Evolutionary conservation across 2,888 invertebrate genomes (phyloP), one percentile per base, ranked within the genome.

Genomic region (Synergus laeviventris): DNA sequence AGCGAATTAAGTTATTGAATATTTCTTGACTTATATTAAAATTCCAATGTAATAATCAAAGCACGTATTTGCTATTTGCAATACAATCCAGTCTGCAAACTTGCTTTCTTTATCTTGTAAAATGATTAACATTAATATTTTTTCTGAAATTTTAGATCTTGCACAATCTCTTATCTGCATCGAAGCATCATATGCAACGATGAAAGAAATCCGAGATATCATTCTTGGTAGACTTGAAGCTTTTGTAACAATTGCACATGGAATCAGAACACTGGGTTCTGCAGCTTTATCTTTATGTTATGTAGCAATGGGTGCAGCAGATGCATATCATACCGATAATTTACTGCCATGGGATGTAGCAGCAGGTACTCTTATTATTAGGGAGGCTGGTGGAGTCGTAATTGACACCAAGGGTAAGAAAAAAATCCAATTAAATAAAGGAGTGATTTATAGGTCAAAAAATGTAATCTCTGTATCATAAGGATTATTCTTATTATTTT

Each of bases 261-360:
- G 95, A 73, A 92, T 95, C 79, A 93, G 96, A 73, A 93, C 94
- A 24, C 92, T 95, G 84, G 97, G 96, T 8, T 95, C 95, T 73
- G 96, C 95, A 7, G 96, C 96, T 1, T 86, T 96, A 79, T 93
- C 95, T 73, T 92, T 96, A 86, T 95, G 95, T 85, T 93, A 94
- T 86, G 94, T 97, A 0, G 96, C 96, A 12, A 92, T 92, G 84
- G 96, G 96, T 0, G 92, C 92, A 74, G 92, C 93, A 49, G 95
- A 96, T 86, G 94, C 92, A 45, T 96, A 95, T 89, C 94, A 94
- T 83, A 95, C 95, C 81, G 95, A 95, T 87, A 95, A 96, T 80
- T 91, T 96, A 60, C 93, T 95, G 87, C 93, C 95, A n/a, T 97
- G 96, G 97, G 96, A 97, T 88, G 94, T 95, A 24, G 94, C 95